Conservation (phyloP, 2,797 vertebrate genomes). For the Myotis vivesi region DNA sequence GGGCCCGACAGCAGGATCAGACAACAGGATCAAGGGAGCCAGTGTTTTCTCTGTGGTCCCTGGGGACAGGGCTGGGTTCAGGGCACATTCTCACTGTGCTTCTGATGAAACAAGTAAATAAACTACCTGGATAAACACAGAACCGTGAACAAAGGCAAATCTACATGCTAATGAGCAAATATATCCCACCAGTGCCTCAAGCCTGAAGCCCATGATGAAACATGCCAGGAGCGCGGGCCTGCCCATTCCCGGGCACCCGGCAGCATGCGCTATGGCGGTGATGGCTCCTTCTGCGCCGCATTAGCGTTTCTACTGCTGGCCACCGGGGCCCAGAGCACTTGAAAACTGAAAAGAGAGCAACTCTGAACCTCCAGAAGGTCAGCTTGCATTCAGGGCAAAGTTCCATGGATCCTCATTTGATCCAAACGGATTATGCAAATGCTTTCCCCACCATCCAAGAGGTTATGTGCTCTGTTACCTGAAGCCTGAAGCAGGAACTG, state of each 20-base stretch:
- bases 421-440: neutral
- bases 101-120: slow-evolving; percentile 41
- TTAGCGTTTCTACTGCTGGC: neutral
- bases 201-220: neutral
- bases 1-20: neutral
- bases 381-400: neutral
- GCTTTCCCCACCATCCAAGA: neutral
- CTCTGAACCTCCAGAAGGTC: slow-evolving; percentile 17
- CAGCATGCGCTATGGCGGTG: rapidly evolving
- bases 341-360: slow-evolving; percentile 22
- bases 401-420: neutral
- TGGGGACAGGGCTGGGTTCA: neutral
- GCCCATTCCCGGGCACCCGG: neutral
- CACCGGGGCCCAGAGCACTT: neutral
- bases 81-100: neutral
- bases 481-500: neutral
- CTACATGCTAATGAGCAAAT: neutral
- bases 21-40: neutral
- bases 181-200: neutral
- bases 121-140: slow-evolving; percentile 19
- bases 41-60: slow-evolving; percentile 9
- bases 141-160: slow-evolving; percentile 13
- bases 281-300: rapidly evolving
- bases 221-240: neutral
- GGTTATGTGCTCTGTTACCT: neutral